Evolutionary conservation across 1,140 invertebrate species (phyloP).

Genomic region (Euura lappo): DNA sequence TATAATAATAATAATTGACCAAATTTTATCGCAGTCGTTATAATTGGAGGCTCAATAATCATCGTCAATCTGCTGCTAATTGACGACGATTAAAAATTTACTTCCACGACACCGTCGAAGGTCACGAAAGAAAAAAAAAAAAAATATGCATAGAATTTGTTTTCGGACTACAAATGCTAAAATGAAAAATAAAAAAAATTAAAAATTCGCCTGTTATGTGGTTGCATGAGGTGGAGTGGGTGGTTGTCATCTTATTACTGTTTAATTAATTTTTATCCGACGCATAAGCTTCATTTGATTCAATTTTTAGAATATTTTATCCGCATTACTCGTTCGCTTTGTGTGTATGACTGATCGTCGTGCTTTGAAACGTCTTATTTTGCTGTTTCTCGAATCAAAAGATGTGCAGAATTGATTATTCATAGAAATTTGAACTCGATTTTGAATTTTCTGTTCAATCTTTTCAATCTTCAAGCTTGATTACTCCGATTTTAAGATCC

Average conservation of each 20-base stretch:
- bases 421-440: background rate
- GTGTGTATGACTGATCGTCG: background rate
- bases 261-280: background rate
- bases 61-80: no score
- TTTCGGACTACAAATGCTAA: background rate
- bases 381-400: background rate
- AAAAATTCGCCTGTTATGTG: background rate
- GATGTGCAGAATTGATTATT: background rate
- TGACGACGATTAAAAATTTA: no score
- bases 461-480: background rate
- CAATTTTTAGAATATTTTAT: background rate
- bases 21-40: background rate
- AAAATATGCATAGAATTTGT: no score
- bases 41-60: background rate
- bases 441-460: background rate
- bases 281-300: background rate
- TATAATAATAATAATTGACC: background rate
- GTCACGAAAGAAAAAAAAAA: no score
- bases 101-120: no score
- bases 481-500: background rate
- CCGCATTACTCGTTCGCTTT: background rate
- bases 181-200: background rate
- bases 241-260: constrained; percentile 1
- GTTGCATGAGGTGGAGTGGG: background rate
- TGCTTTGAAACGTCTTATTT: background rate